Evolutionary conservation across 2,797 vertebrate genomes (phyloP).

Genomic region (Hafferia zeledoni): DNA sequence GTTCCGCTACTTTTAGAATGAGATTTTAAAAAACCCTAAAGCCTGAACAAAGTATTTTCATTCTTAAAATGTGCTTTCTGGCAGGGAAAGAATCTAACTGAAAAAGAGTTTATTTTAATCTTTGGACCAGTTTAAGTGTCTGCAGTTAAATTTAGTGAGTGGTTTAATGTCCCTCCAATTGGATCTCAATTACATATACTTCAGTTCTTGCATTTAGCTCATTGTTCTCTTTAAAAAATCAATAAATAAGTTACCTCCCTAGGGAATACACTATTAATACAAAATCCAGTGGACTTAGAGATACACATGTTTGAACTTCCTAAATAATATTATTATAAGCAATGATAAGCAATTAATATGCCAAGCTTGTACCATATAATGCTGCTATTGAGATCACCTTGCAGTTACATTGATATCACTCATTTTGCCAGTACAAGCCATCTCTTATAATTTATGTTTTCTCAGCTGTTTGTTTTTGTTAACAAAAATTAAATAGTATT

Average conservation of each 20-base stretch:
- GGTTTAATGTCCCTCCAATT: not conserved
- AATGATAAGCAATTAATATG: not conserved
- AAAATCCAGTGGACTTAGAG: not conserved
- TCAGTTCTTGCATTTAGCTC: slow-evolving; percentile 37
- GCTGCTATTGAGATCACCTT: not conserved
- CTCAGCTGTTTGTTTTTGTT: not conserved
- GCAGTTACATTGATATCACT: not conserved
- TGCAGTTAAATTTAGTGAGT: slow-evolving; percentile 28
- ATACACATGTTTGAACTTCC: not conserved
- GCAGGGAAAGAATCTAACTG: not conserved
- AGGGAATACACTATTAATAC: not conserved
- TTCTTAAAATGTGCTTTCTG: not conserved
- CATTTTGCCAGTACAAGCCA: not conserved
- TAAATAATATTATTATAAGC: not conserved
- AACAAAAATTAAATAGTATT: not conserved
- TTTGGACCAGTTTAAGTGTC: not conserved
- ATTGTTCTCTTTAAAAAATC: slow-evolving; percentile 23
- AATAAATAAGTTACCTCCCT: slow-evolving; percentile 19
- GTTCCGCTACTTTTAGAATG: not conserved
- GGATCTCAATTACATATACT: slow-evolving; percentile 10
- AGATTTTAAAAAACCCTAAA: not conserved
- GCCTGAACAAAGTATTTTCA: rapidly evolving
- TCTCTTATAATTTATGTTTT: not conserved
- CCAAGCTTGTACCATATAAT: not conserved
- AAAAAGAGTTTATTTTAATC: not conserved